Evolutionary conservation across 53 echinoderm and acorn worm genomes (phyloP), one percentile per base, ranked within the genome.

Genomic region (Mesocentrotus franciscanus): DNA sequence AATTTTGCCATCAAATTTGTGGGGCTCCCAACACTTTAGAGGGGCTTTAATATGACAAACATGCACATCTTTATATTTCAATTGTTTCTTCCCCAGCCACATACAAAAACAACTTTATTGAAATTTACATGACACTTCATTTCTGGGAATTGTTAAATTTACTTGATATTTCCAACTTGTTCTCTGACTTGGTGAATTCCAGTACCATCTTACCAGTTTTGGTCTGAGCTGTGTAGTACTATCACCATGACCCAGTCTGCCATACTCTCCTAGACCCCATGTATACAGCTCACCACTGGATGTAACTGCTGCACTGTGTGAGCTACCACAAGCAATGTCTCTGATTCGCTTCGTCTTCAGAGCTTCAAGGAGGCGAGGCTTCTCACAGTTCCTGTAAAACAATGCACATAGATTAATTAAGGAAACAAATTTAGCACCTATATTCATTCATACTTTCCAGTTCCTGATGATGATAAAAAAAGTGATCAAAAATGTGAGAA

Each of bases 191-290:
- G n/a, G 27, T 24, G 22, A 26, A 24, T 68, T 24, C 24, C 20
- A 0, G 0, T 75, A 75, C 9, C 16, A 79, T 87, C 96, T 93
- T 85, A 98, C 98, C 97, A 95, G 95, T 93, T 98, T 98, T 14
- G 98, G 98, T 93, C 97, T 97, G 13, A 98, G 98, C 56, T 98
- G 98, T 2, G 98, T 98, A 56, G 97, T 97, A 58, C 97, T 98
- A 85, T 98, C 98, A 14, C 97, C 97, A 90, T 98, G 98, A 5
- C 98, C 98, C 18, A 98, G 95, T 13, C 98, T 78, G 11, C 98
- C 98, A 83, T 98, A 98, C 92, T 98, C 98, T 92, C 98, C 98
- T 11, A 98, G 95, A 0, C 98, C 98, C 98, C 98, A 98, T 27
- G 97, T 97, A 72, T 96, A 98, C 56, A 98, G 81, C 78, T 97